A percentile compares a stretch with the other conserved stretches of the same genome.
phyloP scores from a whole-genome alignment of 2,888 invertebrate species.

The Timema podura region DNA sequence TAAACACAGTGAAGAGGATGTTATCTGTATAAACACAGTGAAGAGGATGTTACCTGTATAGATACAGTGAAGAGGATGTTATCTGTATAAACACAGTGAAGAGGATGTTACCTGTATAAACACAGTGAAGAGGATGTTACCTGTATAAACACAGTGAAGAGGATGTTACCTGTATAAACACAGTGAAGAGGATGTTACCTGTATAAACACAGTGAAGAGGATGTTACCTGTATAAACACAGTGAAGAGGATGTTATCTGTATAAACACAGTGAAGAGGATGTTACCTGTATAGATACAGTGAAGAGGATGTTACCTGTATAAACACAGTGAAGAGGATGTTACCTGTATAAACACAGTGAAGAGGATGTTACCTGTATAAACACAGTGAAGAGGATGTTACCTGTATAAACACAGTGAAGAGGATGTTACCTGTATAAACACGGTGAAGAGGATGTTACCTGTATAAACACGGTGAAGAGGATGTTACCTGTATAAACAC shows the following conservation, averaged over 20 bases:
- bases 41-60: background rate
- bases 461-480: background rate
- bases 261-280: background rate
- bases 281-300: background rate
- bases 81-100: no score
- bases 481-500: slow-evolving; percentile 53
- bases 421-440: background rate
- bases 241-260: background rate
- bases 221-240: background rate
- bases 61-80: background rate
- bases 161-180: background rate
- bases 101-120: background rate
- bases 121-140: background rate
- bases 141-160: no score
- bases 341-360: background rate
- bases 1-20: background rate
- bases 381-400: background rate
- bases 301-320: background rate
- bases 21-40: background rate
- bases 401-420: background rate
- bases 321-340: background rate
- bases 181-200: background rate
- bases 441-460: background rate
- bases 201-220: background rate
- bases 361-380: background rate